Evolutionary conservation across 1,140 invertebrate species (phyloP), one percentile per base, ranked within the genome.

Genomic region (Aphaenogaster rudis): DNA sequence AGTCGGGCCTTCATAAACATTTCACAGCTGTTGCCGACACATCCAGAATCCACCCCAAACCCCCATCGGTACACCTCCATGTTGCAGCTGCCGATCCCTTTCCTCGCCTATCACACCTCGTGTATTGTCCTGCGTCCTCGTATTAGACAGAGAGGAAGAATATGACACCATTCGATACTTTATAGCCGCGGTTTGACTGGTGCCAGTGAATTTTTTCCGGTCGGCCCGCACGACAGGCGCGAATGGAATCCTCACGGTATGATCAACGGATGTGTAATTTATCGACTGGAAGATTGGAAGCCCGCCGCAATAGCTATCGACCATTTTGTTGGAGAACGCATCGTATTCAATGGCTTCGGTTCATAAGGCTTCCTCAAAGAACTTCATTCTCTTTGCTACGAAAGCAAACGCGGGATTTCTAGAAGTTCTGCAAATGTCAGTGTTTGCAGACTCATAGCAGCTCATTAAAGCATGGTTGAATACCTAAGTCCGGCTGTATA

Each of bases 1-100:
- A 95, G 93, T 93, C 92, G 92, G 89, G 93, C 92, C 92, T 95
- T 95, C 94, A 94, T 94, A 94, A 95, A 95, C 94, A 95, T 95
- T 94, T 95, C 93, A 94, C 94, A 94, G 93, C 93, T 95, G 94
- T 84, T 92, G 93, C 92, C 92, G 93, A 94, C 93, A 94, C 92
- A 94, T 79, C 82, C 90, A 80, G 84, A 74, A 81, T 85, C 88
- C 87, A 79, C 48, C 89, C 85, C 77, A 21, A 86, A 82, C 88
- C 88, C 78, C 82, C 57, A 39, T 84, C 54, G 67, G 54, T 69
- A 48, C 78, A 87, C 84, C 71, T 88, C 82, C 36, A 69, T 61
- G 85, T 59, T 90, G 36, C 61, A 71, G 11, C 45, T 2, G 39
- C 13, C 78, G 39, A 72, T 39, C 42, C 69, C 64, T 48, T 77